phyloP scores from a whole-genome alignment of 1,140 invertebrate species.

The Zaprionus ornatus region DNA sequence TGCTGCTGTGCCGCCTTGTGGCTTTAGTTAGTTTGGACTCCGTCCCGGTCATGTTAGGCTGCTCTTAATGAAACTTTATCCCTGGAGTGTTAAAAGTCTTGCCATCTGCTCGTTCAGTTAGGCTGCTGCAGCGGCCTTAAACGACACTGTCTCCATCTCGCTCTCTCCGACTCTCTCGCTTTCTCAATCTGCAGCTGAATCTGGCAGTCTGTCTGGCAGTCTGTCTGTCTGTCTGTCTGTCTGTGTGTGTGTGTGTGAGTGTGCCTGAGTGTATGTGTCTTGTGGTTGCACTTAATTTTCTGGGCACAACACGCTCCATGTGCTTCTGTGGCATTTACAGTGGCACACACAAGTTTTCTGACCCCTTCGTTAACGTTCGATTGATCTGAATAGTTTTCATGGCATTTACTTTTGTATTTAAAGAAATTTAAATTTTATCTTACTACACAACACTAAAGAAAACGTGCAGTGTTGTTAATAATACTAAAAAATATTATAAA shows the following conservation, averaged over 20 bases:
- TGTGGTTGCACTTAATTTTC: conserved; percentile 56
- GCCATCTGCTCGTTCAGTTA: conserved; percentile 58
- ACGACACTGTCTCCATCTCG: conserved; percentile 8
- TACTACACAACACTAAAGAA: background rate
- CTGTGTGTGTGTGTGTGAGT: conserved; percentile 6
- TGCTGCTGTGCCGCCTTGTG: conserved; percentile 32
- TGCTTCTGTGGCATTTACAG: conserved; percentile 22
- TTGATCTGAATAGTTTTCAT: background rate
- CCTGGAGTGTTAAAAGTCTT: conserved; percentile 76
- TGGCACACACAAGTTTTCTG: conserved; percentile 18
- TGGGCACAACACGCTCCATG: conserved; percentile 33
- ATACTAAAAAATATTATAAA: too few species aligned
- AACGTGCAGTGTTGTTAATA: too few species aligned
- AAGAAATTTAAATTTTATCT: background rate
- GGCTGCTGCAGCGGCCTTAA: conserved; percentile 31
- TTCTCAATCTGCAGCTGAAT: conserved; percentile 24
- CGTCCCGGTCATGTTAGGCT: conserved; percentile 50
- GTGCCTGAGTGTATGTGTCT: conserved; percentile 14
- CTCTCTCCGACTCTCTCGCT: conserved; percentile 9
- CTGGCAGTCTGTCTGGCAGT: conserved; percentile 1
- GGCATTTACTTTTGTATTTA: background rate
- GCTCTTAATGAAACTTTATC: conserved; percentile 81
- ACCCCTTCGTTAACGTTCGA: conserved; percentile 1
- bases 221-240: too few species aligned
- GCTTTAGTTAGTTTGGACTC: conserved; percentile 59